Evolutionary conservation across 1,140 invertebrate genomes (phyloP).

Genomic region (Phthorimaea operculella): DNA sequence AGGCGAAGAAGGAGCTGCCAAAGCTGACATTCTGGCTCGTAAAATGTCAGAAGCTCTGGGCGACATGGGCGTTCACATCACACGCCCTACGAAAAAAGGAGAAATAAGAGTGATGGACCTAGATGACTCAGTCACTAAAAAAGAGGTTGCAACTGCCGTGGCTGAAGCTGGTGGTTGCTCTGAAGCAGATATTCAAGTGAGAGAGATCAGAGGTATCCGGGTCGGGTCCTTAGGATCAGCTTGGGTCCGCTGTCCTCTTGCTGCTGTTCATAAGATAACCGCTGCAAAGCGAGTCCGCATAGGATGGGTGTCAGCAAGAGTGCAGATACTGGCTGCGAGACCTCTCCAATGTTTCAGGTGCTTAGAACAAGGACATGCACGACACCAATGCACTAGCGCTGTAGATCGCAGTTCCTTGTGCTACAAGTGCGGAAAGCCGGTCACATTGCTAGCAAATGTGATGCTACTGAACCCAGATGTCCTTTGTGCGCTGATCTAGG

Average conservation of each 20-base stretch:
- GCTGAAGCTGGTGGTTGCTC: conserved; percentile 15
- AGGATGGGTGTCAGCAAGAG: conserved; percentile 11
- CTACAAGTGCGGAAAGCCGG: conserved; percentile 10
- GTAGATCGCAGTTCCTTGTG: conserved; percentile 12
- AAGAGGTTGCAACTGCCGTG: conserved; percentile 16
- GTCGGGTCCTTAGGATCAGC: conserved; percentile 5
- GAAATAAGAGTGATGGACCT: conserved; percentile 18
- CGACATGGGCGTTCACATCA: conserved; percentile 9
- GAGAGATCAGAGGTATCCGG: conserved; percentile 8
- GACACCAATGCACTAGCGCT: conserved; percentile 10
- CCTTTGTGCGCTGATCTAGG: conserved; percentile 9
- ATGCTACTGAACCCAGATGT: conserved; percentile 9
- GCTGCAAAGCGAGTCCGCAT: not conserved
- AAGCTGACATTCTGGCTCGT: conserved; percentile 15
- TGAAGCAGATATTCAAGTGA: conserved; percentile 9
- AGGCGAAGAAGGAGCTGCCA: conserved; percentile 6
- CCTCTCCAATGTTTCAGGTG: conserved; percentile 21
- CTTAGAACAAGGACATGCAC: conserved; percentile 10
- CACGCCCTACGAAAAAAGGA: conserved; percentile 12
- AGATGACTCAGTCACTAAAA: conserved; percentile 14
- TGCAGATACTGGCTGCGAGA: conserved; percentile 13
- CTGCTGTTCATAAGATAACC: conserved; percentile 3
- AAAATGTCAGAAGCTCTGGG: conserved; percentile 2
- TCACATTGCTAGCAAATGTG: conserved; percentile 14
- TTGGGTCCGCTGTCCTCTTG: conserved; percentile 13